Base-by-base conservation (phyloP, 2,888 invertebrate species). In the Hartigia nigra region DNA sequence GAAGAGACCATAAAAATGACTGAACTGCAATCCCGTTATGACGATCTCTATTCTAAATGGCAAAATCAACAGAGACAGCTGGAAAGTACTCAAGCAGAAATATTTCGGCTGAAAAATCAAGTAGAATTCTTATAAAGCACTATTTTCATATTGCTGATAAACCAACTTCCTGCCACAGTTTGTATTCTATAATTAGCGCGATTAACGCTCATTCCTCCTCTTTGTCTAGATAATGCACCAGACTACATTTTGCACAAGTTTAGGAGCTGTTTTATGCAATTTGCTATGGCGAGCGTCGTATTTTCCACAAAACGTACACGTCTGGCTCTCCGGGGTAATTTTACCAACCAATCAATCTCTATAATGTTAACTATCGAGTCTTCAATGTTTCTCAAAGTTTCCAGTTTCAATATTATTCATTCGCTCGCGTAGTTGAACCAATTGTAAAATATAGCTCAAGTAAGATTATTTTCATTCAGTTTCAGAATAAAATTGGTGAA, bases 221-320 rank as follows among this genome's bases (percentile, higher is more conserved):
- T 74, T 72, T 70, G 74, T 74, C 37, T 87, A 89, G 86, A 83
- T 90, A 69, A 85, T 85, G 69, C 84, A 86, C 75, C 91, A 92
- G 81, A 91, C 89, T 74, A 87, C 88, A 70, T 92, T 91, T 84
- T 91, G 91, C 83, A 88, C 92, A 69, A 90, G 89, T 70, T 84
- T 92, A 23, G 92, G 92, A 3, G 89, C 92, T 35, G 88, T 90
- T 31, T 85, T 91, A 82, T 91, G 92, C 14, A 90, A 88, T 77
- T 85, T 92, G n/a, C 84, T 91, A 12, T 92, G 92, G 92, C 89
- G 89, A 79, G 89, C 92, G 4, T 91, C 92, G 1, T 82, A 87
- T 39, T 85, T 88, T 36, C 88, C 90, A 1, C 82, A 88, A 70
- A 88, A 91, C 32, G 86, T 91, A 55, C 89, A 91, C 39, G 81